Evolutionary conservation across 2,113 vertebrate genomes (phyloP).

Genomic region (Grallaria varia): DNA sequence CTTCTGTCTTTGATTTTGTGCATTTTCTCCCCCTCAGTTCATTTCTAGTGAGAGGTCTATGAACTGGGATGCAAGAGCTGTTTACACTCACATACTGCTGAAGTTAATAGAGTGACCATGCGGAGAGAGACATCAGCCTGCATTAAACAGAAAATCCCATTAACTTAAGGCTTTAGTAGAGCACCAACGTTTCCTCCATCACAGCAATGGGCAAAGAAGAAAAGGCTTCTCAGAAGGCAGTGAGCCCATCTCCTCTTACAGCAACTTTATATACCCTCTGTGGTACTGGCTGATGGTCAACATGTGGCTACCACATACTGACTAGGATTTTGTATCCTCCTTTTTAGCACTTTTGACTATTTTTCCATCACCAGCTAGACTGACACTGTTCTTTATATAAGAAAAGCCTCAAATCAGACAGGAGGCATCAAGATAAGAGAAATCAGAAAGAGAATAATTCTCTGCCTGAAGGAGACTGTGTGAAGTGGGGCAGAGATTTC

Average conservation of each 20-base stretch:
- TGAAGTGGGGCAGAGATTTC: not conserved
- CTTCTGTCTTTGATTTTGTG: not conserved
- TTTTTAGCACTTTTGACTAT: not conserved
- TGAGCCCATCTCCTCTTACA: not conserved
- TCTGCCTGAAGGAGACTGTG: not conserved
- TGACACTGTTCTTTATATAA: not conserved
- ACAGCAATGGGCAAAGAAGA: not conserved
- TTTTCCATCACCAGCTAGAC: not conserved
- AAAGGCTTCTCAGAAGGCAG: not conserved
- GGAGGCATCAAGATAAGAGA: not conserved
- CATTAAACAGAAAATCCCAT: not conserved
- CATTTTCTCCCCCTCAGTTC: not conserved
- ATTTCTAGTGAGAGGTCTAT: not conserved
- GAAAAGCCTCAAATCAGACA: not conserved
- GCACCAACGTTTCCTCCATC: not conserved
- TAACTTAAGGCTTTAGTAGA: not conserved
- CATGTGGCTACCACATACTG: not conserved
- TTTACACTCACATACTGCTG: not conserved
- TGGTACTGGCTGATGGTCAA: not conserved
- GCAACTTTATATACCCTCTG: not conserved
- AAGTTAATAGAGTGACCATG: not conserved
- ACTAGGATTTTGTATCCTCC: not conserved
- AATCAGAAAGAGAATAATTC: not conserved
- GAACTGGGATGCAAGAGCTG: not conserved
- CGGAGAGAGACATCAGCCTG: rapidly evolving